phyloP scores from a whole-genome alignment of 2,888 invertebrate genomes.

The Anorthoa munda region DNA sequence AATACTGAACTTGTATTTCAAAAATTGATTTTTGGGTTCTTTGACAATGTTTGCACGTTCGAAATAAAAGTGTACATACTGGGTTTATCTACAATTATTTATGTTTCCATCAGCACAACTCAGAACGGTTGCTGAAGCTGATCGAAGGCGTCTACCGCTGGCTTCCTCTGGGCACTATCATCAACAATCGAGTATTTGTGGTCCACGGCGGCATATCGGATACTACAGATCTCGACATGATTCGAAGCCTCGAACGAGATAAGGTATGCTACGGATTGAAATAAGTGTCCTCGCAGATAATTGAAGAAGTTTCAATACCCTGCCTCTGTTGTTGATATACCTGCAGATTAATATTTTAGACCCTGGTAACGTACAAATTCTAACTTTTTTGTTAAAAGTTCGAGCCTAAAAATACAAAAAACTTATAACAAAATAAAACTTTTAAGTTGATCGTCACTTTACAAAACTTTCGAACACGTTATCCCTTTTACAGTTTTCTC shows the following conservation, averaged over 20 bases:
- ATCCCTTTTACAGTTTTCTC: slow-evolving; percentile 10
- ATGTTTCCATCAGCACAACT: slow-evolving; percentile 91
- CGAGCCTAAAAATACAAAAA: neutral
- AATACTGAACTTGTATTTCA: too few species aligned
- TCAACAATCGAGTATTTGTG: slow-evolving; percentile 97
- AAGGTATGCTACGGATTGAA: slow-evolving; percentile 91
- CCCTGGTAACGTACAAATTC: neutral
- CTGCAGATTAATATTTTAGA: neutral
- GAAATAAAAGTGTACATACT: neutral
- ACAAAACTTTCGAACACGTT: slow-evolving; percentile 7
- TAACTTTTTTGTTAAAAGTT: neutral
- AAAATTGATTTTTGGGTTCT: too few species aligned
- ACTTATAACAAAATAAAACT: neutral
- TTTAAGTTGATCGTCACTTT: neutral
- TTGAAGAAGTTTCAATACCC: neutral
- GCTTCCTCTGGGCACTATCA: slow-evolving; percentile 97
- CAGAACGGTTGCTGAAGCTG: slow-evolving; percentile 94
- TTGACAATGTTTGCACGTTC: too few species aligned
- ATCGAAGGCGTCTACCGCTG: slow-evolving; percentile 98
- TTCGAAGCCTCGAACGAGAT: slow-evolving; percentile 95
- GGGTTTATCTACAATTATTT: neutral
- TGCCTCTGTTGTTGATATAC: neutral
- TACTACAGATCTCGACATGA: slow-evolving; percentile 95
- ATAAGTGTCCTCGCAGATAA: slow-evolving; percentile 6
- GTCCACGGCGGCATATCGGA: slow-evolving; percentile 98